A percentile compares a stretch with the other conserved stretches of the same genome.
phyloP scores from a whole-genome alignment of 2,113 vertebrate species.

The Semnopithecus entellus region DNA sequence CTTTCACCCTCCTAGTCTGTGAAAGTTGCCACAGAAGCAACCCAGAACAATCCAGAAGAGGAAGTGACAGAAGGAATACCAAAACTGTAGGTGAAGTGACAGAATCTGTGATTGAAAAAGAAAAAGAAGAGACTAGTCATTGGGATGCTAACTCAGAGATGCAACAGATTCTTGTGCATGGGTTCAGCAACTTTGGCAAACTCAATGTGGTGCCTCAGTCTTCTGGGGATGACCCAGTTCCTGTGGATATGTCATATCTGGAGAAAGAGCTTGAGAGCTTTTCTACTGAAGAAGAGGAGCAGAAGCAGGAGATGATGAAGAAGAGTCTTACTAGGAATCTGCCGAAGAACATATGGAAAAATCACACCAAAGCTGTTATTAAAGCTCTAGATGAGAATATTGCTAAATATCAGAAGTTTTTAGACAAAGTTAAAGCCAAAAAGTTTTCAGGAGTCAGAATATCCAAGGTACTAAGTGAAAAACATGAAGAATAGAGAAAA shows the following conservation, averaged over 20 bases:
- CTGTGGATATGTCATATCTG: slow-evolving; percentile 90
- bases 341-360: slow-evolving; percentile 64
- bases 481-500: slow-evolving; percentile 76
- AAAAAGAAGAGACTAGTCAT: slow-evolving; percentile 56
- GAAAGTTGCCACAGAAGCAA: slow-evolving; percentile 38
- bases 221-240: slow-evolving; percentile 92
- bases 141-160: slow-evolving; percentile 79
- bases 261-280: slow-evolving; percentile 84
- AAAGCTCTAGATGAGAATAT: slow-evolving; percentile 94
- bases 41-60: slow-evolving; percentile 44
- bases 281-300: slow-evolving; percentile 77
- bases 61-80: neutral
- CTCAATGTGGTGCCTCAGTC: slow-evolving; percentile 94
- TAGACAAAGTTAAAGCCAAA: slow-evolving; percentile 94
- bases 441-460: slow-evolving; percentile 97
- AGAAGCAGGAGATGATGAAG: neutral
- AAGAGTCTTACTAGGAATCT: neutral
- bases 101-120: neutral
- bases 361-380: slow-evolving; percentile 84
- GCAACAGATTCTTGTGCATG: slow-evolving; percentile 86
- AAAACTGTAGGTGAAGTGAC: neutral
- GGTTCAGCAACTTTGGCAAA: slow-evolving; percentile 94
- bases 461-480: slow-evolving; percentile 91
- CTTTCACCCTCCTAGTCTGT: neutral
- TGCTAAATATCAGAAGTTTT: slow-evolving; percentile 93